phyloP scores from a whole-genome alignment of 2,888 invertebrate genomes.

The Phalera bucephala region DNA sequence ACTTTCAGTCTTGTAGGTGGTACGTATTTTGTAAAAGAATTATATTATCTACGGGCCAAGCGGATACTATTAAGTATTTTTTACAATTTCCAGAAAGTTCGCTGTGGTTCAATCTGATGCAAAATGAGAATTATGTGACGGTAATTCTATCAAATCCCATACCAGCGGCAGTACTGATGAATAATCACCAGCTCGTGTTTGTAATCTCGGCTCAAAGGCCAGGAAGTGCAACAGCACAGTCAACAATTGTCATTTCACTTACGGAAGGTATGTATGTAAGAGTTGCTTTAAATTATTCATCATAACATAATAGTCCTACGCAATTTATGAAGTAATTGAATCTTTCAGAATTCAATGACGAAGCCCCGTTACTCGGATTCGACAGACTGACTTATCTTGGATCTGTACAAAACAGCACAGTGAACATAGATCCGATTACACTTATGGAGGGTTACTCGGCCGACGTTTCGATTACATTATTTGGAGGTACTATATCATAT shows the following conservation, averaged over 20 bases:
- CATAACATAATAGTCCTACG: too few relatives aligned
- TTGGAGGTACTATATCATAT: too few relatives aligned
- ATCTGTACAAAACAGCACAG: conserved; percentile 9
- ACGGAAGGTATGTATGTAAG: conserved; percentile 2
- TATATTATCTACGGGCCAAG: too few relatives aligned
- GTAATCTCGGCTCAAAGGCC: conserved; percentile 11
- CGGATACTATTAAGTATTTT: too few relatives aligned
- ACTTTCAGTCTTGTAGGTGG: conserved; percentile 37
- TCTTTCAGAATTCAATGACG: conserved; percentile 4
- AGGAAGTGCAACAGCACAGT: conserved; percentile 12
- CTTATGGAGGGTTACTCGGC: conserved; percentile 31
- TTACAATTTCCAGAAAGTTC: conserved; percentile 8
- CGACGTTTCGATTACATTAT: conserved; percentile 23
- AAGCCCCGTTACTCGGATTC: conserved; percentile 11
- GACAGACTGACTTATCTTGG: conserved; percentile 18
- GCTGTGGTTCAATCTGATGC: conserved; percentile 7
- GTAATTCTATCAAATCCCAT: conserved; percentile 10
- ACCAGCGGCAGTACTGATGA: conserved; percentile 8
- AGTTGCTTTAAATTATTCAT: too few relatives aligned
- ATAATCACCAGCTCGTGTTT: conserved; percentile 11
- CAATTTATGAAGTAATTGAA: too few relatives aligned
- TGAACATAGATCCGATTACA: conserved; percentile 27
- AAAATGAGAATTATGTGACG: conserved; percentile 8
- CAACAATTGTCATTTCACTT: conserved; percentile 19
- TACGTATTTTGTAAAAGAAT: conserved; percentile 17